Conservation (phyloP, 2,797 vertebrate species). For the Varecia variegata region DNA sequence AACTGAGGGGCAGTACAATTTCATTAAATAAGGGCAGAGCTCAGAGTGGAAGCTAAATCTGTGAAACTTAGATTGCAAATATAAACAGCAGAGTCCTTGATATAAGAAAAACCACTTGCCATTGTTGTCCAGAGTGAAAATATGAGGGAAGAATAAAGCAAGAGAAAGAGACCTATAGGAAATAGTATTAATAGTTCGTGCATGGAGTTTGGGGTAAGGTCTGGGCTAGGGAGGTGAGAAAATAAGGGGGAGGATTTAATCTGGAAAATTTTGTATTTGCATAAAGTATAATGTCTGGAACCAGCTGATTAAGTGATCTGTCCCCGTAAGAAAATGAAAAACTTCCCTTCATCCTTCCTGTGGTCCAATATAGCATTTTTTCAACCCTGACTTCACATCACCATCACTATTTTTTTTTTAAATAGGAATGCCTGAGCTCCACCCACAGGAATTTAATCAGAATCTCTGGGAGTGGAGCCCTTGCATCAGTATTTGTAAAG, state of each 20-base stretch:
- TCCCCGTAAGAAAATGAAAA: not conserved
- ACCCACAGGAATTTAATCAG: slow-evolving; percentile 22
- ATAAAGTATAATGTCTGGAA: not conserved
- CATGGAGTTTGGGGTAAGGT: not conserved
- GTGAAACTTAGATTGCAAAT: not conserved
- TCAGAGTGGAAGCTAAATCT: not conserved
- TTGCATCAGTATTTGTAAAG: slow-evolving; percentile 45
- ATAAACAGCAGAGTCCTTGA: not conserved
- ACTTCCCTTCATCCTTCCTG: not conserved
- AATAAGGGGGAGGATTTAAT: slow-evolving; percentile 11
- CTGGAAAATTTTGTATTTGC: not conserved
- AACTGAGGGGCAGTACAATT: not conserved
- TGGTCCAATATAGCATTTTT: not conserved
- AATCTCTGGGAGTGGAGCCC: slow-evolving; percentile 29
- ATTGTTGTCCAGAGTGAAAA: not conserved
- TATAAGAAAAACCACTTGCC: not conserved
- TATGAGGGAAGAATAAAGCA: not conserved
- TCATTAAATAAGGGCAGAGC: not conserved
- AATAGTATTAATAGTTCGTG: not conserved
- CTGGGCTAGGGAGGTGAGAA: not conserved
- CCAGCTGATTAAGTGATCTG: not conserved
- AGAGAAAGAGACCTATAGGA: not conserved
- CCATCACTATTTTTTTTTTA: not conserved
- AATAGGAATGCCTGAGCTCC: not conserved
- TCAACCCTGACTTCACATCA: not conserved